Evolutionary conservation across 2,797 vertebrate species (phyloP).

Genomic region (Poeciliopsis paucimaculata): DNA sequence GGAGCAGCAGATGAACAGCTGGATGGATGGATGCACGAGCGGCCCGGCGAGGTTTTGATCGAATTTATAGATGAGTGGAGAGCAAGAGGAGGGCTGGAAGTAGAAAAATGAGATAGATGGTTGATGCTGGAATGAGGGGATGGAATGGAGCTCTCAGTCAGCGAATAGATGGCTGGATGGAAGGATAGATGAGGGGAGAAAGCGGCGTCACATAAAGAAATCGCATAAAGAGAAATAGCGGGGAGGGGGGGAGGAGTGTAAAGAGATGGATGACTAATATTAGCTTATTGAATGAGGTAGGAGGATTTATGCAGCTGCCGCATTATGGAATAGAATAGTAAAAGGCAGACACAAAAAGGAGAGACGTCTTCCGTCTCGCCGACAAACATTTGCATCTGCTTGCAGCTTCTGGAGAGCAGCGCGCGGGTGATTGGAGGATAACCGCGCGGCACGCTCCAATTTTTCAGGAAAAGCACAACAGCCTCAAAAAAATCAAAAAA

Average conservation of each 20-base stretch:
- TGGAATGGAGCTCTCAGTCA: slow-evolving; percentile 14
- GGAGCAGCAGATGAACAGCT: slow-evolving; percentile 43
- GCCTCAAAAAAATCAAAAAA: neutral
- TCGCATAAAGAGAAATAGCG: slow-evolving; percentile 18
- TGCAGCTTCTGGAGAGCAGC: slow-evolving; percentile 8
- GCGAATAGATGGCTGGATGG: slow-evolving; percentile 23
- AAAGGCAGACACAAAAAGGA: slow-evolving; percentile 12
- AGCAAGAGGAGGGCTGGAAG: slow-evolving; percentile 21
- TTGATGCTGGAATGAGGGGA: slow-evolving; percentile 23
- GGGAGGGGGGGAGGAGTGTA: slow-evolving; percentile 22
- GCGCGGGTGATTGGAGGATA: slow-evolving; percentile 5
- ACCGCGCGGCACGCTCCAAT: slow-evolving; percentile 1
- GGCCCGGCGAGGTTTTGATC: slow-evolving; percentile 42
- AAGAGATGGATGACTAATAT: slow-evolving; percentile 40
- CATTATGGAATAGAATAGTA: slow-evolving; percentile 6
- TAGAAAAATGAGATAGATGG: slow-evolving; percentile 45
- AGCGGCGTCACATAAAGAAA: slow-evolving; percentile 44
- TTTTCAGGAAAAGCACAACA: slow-evolving; percentile 17
- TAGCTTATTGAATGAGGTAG: slow-evolving; percentile 38
- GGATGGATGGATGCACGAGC: slow-evolving; percentile 46
- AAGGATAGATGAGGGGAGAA: slow-evolving; percentile 34
- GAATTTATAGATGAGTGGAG: slow-evolving; percentile 39
- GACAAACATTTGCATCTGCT: slow-evolving; percentile 23
- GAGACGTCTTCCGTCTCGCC: slow-evolving; percentile 6
- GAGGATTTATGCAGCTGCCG: slow-evolving; percentile 41